These are phyloP conservation scores for Ceratina calcarata DNA, from an alignment of 1,140 invertebrate genomes.

Conservation along the genomic window DNA sequence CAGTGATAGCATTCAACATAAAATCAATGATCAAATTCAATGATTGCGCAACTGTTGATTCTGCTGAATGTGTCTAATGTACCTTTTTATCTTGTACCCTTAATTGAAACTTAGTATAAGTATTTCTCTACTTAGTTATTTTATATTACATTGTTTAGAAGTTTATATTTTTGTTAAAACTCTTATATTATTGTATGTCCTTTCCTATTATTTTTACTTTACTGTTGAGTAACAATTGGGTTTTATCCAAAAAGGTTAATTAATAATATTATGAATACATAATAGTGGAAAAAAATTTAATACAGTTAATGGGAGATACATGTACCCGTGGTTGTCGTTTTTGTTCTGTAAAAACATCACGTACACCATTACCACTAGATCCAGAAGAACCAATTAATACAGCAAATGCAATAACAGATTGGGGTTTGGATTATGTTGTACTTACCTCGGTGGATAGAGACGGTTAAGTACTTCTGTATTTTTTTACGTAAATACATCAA, in stretches of 20 bases:
- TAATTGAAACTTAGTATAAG: no score
- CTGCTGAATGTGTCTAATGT: no score
- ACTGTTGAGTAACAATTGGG: neutral
- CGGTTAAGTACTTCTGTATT: constrained; percentile 80
- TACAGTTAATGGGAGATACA: constrained; percentile 93
- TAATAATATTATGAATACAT: constrained; percentile 19
- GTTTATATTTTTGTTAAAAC: neutral
- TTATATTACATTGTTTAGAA: neutral
- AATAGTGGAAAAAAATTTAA: constrained; percentile 37
- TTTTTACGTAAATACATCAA: constrained; percentile 10
- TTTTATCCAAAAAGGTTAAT: constrained; percentile 27
- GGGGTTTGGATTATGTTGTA: constrained; percentile 98
- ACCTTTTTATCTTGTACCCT: no score
- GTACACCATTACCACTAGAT: constrained; percentile 94
- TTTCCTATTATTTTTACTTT: neutral
- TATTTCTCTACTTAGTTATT: no score
- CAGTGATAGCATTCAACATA: no score
- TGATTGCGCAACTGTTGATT: no score
- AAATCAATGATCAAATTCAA: no score
- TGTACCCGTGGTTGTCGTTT: constrained; percentile 97
- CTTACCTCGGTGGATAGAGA: constrained; percentile 99
- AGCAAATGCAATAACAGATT: constrained; percentile 93
- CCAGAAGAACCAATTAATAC: constrained; percentile 95
- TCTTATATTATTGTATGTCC: neutral
- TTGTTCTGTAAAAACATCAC: constrained; percentile 98